Evolutionary conservation across 2,797 vertebrate genomes (phyloP), one percentile per base, ranked within the genome.

Genomic region (Takifugu rubripes): DNA sequence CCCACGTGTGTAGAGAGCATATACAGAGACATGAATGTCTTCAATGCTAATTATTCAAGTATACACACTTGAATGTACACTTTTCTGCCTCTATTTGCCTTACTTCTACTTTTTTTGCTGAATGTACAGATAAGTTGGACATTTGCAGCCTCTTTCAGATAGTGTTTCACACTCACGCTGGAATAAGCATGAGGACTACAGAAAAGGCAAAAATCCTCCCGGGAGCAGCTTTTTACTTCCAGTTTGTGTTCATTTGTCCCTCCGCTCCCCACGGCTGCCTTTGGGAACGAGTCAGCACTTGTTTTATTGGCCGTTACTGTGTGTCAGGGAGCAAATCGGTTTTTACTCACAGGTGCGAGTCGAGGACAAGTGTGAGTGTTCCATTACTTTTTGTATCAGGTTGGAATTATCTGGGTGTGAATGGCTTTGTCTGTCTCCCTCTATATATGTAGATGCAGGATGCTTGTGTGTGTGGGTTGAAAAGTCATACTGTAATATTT

Each of bases 201-300:
- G 79, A 87, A 88, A 84, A 82, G 72, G 82, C 69, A 54, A 74
- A 49, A 85, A 86, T 82, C 75, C 88, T 84, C 86, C 66, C 55
- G 88, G 82, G 85, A 89, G 72, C 76, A 72, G 83, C 82, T 87
- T 87, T 90, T 88, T 86, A 84, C 86, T 87, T 83, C 83, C 84
- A 84, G 88, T 88, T 90, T 87, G 86, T 90, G 88, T 90, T 90
- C 87, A 90, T 90, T 90, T 90, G 87, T 88, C 86, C 86, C 85
- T 68, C 75, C 68, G 84, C 87, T 86, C 83, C 85, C 86, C 88
- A 85, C 80, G 68, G 77, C 83, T 84, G 87, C 85, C 81, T 88
- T 78, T 82, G 81, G 84, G 80, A 88, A 87, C 86, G 55, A 89
- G 89, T 90, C 89, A 90, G 90, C 91, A 89, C 84, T 90, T 88